Evolutionary conservation across 2,113 vertebrate species (phyloP).

Genomic region (Microcebus murinus): DNA sequence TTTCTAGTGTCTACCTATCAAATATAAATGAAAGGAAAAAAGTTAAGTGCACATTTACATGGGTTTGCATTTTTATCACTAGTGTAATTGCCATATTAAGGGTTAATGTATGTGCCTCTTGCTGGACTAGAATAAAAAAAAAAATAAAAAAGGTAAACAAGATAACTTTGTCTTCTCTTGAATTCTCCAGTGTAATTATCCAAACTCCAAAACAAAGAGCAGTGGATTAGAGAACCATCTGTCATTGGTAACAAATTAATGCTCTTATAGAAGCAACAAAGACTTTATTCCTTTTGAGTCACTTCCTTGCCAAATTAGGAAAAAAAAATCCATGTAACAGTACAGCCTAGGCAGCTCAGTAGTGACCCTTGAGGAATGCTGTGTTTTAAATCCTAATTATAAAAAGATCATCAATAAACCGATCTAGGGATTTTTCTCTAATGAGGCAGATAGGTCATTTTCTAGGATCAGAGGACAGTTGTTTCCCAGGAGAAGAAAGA

Average conservation of each 20-base stretch:
- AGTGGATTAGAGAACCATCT: constrained; percentile 69
- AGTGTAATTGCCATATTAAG: constrained; percentile 61
- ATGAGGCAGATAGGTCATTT: neutral
- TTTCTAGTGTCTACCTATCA: neutral
- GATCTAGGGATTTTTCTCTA: neutral
- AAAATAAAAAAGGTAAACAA: constrained; percentile 50
- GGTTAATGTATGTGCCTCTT: constrained; percentile 65
- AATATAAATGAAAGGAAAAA: constrained; percentile 48
- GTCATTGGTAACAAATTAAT: constrained; percentile 74
- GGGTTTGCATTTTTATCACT: neutral
- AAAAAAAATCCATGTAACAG: neutral
- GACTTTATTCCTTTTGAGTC: constrained; percentile 56
- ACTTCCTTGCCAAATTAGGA: constrained; percentile 34
- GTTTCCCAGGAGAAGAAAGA: neutral
- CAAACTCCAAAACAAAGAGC: constrained; percentile 66
- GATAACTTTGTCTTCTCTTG: constrained; percentile 66
- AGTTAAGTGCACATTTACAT: neutral
- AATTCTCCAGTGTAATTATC: constrained; percentile 75
- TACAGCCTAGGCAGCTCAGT: neutral
- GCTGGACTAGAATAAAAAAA: constrained; percentile 59
- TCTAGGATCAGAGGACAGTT: neutral
- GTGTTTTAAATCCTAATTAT: constrained; percentile 64
- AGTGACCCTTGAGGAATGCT: neutral
- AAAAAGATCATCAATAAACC: constrained; percentile 1
- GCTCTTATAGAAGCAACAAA: constrained; percentile 57